Evolutionary conservation across 1,140 invertebrate species (phyloP), one percentile per base, ranked within the genome.

Genomic region (Drosophila burlai): DNA sequence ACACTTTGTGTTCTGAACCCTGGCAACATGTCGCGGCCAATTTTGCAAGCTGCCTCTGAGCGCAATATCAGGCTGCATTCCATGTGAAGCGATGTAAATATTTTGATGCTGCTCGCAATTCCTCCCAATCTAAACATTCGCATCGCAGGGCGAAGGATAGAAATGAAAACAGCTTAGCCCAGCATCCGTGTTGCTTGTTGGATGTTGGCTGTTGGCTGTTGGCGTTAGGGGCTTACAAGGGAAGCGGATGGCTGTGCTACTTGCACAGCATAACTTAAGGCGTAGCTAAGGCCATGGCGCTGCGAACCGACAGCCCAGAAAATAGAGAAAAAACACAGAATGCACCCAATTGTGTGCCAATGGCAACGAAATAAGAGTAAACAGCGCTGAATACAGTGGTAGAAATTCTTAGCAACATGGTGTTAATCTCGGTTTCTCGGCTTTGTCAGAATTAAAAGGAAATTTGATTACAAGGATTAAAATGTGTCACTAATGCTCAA

Each of bases 41-140:
- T 61, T 78, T 80, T 26, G 42, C 10, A 40, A 8, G n/a, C 40
- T 58, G 15, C 34, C 45, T 38, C 24, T 46, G n/a, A 4, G 3
- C n/a, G 43, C 34, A 72, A 76, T 68, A 87, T 77, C 68, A 59
- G 71, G 60, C 60, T 49, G 62, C 67, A 64, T 57, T 62, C 54
- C 50, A 26, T 76, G 57, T 47, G 67, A 54, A 45, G 16, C 49
- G 38, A 66, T 60, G 74, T 47, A 90, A 89, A 89, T 90, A 89
- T 90, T 90, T 90, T 76, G 79, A 90, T 81, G 84, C 85, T 81
- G 74, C 85, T 81, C 73, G 85, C 85, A 90, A 82, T 90, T 90
- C 84, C 81, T 78, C 45, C 69, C 83, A 90, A 90, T 90, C 84
- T 87, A 87, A 87, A 81, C 73, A 89, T 34, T 84, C 69, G 78